phyloP scores from a whole-genome alignment of 2,888 invertebrate genomes.

The Acrocyrtus sp. region DNA sequence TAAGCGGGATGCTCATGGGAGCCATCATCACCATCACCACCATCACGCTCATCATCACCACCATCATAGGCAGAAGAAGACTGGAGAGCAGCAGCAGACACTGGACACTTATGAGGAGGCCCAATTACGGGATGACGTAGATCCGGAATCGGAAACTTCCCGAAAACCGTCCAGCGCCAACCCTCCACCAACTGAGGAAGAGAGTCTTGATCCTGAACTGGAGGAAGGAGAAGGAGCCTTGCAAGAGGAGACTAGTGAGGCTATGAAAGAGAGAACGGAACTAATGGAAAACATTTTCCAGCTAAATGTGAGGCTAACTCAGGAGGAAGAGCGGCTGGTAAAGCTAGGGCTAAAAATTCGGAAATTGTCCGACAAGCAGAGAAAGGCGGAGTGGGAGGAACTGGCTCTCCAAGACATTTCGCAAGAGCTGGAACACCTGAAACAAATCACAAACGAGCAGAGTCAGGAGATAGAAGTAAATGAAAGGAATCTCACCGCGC shows the following conservation, averaged over 20 bases:
- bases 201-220: conserved; percentile 70
- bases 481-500: conserved; percentile 64
- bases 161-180: background rate
- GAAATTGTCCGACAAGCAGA: conserved; percentile 67
- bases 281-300: conserved; percentile 78
- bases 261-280: conserved; percentile 73
- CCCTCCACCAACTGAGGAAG: conserved; percentile 27
- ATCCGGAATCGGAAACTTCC: background rate
- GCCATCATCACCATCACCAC: conserved; percentile 20
- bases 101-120: background rate
- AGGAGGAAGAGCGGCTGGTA: conserved; percentile 79
- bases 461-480: conserved; percentile 64
- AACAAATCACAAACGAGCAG: conserved; percentile 61
- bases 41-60: conserved; percentile 37
- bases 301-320: conserved; percentile 77
- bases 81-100: conserved; percentile 1
- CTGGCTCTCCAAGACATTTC: conserved; percentile 59
- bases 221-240: too few relatives aligned
- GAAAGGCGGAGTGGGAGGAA: conserved; percentile 57
- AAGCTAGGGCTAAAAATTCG: conserved; percentile 75
- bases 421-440: conserved; percentile 63
- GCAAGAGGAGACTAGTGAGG: conserved; percentile 65
- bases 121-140: background rate
- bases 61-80: conserved; percentile 16
- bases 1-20: conserved; percentile 63